Evolutionary conservation across 2,888 invertebrate genomes (phyloP).

Genomic region (Iphiclides podalirius): DNA sequence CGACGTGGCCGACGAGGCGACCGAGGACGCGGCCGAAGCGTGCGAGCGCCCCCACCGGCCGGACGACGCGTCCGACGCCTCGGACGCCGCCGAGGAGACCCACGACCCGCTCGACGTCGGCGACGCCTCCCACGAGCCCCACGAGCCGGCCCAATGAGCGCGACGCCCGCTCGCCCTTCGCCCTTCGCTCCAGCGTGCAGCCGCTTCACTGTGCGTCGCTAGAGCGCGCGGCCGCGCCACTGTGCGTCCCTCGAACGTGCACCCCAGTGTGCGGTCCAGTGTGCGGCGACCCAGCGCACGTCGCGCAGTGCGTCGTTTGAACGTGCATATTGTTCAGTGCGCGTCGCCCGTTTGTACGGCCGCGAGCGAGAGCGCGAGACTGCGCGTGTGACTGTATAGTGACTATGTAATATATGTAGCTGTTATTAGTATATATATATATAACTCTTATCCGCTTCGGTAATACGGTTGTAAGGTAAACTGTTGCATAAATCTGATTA

Average conservation of each 20-base stretch:
- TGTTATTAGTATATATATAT: constrained; percentile 53
- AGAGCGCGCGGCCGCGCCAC: no score
- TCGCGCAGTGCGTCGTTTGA: no score
- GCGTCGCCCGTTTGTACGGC: constrained; percentile 1
- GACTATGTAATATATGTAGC: constrained; percentile 53
- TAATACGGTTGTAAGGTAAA: constrained; percentile 68
- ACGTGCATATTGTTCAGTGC: constrained; percentile 2
- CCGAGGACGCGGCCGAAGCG: constrained; percentile 25
- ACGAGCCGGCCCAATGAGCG: constrained; percentile 12
- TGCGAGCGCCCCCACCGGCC: constrained; percentile 26
- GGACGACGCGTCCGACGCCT: constrained; percentile 24
- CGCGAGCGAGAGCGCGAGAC: constrained; percentile 1
- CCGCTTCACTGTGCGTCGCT: no score
- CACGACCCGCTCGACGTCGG: constrained; percentile 31
- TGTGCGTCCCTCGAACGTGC: no score
- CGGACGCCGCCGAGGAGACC: constrained; percentile 24
- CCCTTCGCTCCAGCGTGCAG: not conserved
- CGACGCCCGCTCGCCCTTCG: not conserved
- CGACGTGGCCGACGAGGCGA: constrained; percentile 22
- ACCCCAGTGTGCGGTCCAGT: no score
- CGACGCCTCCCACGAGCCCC: constrained; percentile 20
- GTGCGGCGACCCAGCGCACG: no score
- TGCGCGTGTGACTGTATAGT: constrained; percentile 24
- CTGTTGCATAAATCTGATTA: constrained; percentile 76
- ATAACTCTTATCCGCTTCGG: constrained; percentile 68